Percentiles rank a stretch among this genome's conserved stretches.
These are phyloP conservation scores for Campoletis sonorensis DNA, from an alignment of 1,140 invertebrate species.

Conservation along the genomic window DNA sequence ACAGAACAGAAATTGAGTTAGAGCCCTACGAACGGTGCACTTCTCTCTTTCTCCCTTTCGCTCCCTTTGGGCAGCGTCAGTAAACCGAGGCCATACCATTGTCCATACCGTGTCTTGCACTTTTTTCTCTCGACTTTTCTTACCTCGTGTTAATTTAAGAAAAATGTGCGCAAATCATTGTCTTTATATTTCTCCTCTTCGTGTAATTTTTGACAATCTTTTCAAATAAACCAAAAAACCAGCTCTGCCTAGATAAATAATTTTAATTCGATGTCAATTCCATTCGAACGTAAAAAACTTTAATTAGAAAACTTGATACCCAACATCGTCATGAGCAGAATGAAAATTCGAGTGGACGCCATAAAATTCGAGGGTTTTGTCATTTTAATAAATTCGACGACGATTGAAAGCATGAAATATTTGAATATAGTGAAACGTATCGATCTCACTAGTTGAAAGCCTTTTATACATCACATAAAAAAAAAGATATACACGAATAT, in stretches of 20 bases:
- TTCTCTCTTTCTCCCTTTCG: not conserved
- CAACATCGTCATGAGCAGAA: too few species aligned
- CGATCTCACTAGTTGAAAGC: not conserved
- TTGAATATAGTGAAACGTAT: not conserved
- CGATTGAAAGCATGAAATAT: not conserved
- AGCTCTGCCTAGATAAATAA: too few species aligned
- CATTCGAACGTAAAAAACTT: too few species aligned
- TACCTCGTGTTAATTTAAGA: not conserved
- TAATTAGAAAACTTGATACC: too few species aligned
- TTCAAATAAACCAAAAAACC: too few species aligned
- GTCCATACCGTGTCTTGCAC: not conserved
- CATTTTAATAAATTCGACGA: not conserved
- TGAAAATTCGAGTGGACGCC: too few species aligned
- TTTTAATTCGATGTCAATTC: not conserved
- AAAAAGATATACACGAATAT: not conserved
- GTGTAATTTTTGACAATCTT: too few species aligned
- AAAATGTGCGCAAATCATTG: not conserved
- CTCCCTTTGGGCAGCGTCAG: not conserved
- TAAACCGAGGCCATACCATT: not conserved
- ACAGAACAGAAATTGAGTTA: constrained; percentile 49
- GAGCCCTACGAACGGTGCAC: constrained; percentile 22
- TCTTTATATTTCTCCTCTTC: too few species aligned
- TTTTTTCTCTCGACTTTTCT: not conserved
- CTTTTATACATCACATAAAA: not conserved
- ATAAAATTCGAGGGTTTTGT: not conserved